Evolutionary conservation across 2,113 vertebrate species (phyloP).

Genomic region (Nyctibius bracteatus): DNA sequence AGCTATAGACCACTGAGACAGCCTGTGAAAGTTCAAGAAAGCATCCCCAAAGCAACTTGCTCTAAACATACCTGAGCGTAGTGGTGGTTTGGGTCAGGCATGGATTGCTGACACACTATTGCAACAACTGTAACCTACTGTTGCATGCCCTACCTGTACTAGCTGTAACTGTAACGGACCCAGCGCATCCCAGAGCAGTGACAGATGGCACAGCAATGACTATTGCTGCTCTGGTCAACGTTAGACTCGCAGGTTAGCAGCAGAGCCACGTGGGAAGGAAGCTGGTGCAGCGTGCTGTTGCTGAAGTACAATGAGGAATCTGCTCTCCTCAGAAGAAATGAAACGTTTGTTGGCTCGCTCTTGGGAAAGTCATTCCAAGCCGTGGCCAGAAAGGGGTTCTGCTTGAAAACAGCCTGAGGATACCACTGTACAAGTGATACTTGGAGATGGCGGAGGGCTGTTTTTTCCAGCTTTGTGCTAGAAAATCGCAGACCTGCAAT

Average conservation of each 20-base stretch:
- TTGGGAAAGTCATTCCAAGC: neutral
- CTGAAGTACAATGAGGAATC: neutral
- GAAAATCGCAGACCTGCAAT: neutral
- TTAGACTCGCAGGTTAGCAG: fast-evolving
- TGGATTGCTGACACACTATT: neutral
- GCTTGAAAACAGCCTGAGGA: neutral
- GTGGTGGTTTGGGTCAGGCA: neutral
- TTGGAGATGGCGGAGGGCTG: neutral
- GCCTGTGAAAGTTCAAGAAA: neutral
- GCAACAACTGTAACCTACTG: neutral
- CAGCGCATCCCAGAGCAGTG: neutral
- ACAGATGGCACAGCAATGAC: neutral
- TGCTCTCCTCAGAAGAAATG: neutral
- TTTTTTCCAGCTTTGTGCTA: neutral
- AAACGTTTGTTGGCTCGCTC: neutral
- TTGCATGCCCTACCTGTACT: neutral
- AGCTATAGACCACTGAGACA: neutral
- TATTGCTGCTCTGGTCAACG: neutral
- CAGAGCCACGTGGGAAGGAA: neutral
- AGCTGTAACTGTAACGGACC: neutral
- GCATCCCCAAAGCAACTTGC: neutral
- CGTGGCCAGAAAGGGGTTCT: neutral
- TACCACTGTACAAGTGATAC: neutral
- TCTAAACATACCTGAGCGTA: neutral
- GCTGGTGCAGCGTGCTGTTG: neutral